Conservation (phyloP, 2,797 vertebrate genomes). For the Nannoperca australis region DNA sequence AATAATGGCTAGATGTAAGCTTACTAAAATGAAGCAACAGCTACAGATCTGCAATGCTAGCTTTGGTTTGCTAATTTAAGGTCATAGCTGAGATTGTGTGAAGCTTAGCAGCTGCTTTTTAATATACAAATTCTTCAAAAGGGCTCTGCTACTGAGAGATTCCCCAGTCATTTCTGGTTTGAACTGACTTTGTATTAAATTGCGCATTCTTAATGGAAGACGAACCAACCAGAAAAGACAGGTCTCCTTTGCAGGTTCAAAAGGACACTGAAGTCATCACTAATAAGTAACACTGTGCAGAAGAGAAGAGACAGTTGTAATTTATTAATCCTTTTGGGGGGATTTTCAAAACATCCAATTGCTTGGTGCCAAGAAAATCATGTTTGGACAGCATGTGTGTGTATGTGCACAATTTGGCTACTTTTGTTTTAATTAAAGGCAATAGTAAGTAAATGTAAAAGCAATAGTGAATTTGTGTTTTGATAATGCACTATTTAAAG, state of each 20-base stretch:
- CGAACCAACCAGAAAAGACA: constrained; percentile 30
- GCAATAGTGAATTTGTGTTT: constrained; percentile 5
- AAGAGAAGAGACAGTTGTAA: constrained; percentile 10
- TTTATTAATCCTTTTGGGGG: constrained; percentile 8
- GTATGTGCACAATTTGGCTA: constrained; percentile 7
- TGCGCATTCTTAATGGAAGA: neutral
- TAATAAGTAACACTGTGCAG: constrained; percentile 15
- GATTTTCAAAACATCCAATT: constrained; percentile 23
- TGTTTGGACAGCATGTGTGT: constrained; percentile 3
- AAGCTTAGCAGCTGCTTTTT: constrained; percentile 9
- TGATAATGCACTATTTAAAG: constrained; percentile 12
- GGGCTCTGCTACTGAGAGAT: constrained; percentile 2
- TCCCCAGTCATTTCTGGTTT: constrained; percentile 4
- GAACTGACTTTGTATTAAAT: constrained; percentile 20
- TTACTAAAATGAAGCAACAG: neutral
- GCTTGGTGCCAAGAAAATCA: neutral
- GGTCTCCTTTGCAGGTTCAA: constrained; percentile 40
- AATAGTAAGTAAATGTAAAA: neutral
- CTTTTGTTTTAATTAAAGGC: neutral
- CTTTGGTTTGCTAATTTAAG: constrained; percentile 22
- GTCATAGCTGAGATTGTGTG: constrained; percentile 18
- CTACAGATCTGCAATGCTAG: constrained; percentile 4
- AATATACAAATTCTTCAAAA: constrained; percentile 4
- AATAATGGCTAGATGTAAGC: neutral
- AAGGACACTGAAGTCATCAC: constrained; percentile 31